These are phyloP conservation scores for Campoletis sonorensis DNA, from an alignment of 1,140 invertebrate genomes.

Conservation along the genomic window DNA sequence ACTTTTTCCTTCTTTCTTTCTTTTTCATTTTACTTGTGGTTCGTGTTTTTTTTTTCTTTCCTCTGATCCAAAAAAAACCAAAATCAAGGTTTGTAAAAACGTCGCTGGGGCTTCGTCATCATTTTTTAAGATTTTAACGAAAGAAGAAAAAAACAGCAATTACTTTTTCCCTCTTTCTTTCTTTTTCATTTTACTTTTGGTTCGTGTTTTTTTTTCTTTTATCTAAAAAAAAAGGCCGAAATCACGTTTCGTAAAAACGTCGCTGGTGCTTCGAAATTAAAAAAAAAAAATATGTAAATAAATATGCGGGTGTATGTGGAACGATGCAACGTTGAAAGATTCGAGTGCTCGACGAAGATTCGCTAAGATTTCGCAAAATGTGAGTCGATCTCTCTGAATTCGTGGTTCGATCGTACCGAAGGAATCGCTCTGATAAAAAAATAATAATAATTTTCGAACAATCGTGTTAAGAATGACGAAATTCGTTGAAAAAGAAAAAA, in stretches of 20 bases:
- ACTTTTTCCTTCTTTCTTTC: neutral
- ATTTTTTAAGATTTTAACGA: constrained; percentile 31
- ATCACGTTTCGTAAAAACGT: neutral
- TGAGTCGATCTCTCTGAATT: no score
- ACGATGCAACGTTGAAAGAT: no score
- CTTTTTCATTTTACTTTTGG: neutral
- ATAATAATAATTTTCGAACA: no score
- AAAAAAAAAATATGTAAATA: no score
- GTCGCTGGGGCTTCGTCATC: neutral
- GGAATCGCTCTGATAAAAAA: no score
- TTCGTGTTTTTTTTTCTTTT: neutral
- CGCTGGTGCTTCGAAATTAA: neutral
- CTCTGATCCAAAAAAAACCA: neutral
- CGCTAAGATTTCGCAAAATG: no score
- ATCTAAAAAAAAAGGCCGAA: neutral
- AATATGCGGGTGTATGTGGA: no score
- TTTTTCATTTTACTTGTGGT: neutral
- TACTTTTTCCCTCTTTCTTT: neutral
- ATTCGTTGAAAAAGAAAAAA: no score
- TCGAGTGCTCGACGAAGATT: no score
- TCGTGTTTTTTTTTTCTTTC: neutral
- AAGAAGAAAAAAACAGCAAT: no score
- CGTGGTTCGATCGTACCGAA: no score
- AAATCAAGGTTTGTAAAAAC: neutral
- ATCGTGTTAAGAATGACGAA: no score